These are phyloP conservation scores for Paralichthys olivaceus DNA, from an alignment of 2,113 vertebrate genomes.

Conservation along the genomic window DNA sequence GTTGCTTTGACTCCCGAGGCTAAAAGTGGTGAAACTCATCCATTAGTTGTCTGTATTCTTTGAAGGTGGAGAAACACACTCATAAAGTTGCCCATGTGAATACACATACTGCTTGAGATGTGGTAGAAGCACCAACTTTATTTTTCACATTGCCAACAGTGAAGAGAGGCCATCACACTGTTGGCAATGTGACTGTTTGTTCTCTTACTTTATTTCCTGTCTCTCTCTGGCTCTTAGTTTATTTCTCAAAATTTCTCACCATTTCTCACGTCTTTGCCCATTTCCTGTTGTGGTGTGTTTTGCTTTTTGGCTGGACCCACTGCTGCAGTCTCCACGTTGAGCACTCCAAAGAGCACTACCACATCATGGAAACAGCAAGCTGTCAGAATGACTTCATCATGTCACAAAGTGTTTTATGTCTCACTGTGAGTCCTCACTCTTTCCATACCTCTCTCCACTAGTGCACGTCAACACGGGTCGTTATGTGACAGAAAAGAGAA, in stretches of 20 bases:
- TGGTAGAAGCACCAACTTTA: neutral
- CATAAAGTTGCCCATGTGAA: constrained; percentile 15
- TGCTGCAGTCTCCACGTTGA: constrained; percentile 48
- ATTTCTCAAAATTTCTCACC: constrained; percentile 16
- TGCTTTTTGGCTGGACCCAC: constrained; percentile 50
- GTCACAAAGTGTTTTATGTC: constrained; percentile 75
- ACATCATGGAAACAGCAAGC: constrained; percentile 72
- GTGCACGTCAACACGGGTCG: constrained; percentile 30
- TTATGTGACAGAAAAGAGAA: constrained; percentile 24
- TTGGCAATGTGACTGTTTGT: constrained; percentile 17
- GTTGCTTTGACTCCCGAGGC: constrained; percentile 65
- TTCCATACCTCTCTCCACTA: constrained; percentile 58
- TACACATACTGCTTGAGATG: neutral
- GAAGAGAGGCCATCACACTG: neutral
- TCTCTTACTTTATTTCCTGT: constrained; percentile 23
- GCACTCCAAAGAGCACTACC: constrained; percentile 41
- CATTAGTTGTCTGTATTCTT: constrained; percentile 60
- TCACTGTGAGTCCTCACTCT: constrained; percentile 63
- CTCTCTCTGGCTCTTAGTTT: neutral
- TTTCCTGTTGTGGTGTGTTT: constrained; percentile 50
- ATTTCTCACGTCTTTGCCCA: constrained; percentile 25
- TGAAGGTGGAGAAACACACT: constrained; percentile 40
- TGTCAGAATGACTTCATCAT: constrained; percentile 73
- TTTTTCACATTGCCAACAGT: neutral
- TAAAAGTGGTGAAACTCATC: constrained; percentile 53